Percentiles rank a stretch among this genome's conserved stretches.
These are phyloP conservation scores for Diacarnus erythraeanus DNA, from an alignment of 37 sponge, comb jelly and placozoan genomes.

Conservation along the genomic window DNA sequence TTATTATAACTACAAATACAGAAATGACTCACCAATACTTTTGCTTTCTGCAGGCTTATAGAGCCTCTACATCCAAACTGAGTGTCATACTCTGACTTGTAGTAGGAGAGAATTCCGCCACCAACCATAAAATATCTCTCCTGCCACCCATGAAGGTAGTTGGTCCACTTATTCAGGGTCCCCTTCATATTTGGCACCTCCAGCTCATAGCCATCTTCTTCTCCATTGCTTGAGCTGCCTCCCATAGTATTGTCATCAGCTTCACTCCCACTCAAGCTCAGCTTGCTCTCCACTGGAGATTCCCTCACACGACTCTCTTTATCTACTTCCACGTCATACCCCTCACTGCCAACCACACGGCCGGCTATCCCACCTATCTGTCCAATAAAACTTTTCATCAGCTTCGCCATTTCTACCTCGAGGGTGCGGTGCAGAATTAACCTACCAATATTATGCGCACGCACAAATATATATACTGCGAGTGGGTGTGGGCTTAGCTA, in stretches of 20 bases:
- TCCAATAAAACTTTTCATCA: slow-evolving; percentile 30
- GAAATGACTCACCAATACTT: slow-evolving; percentile 50
- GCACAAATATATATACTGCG: too few relatives aligned
- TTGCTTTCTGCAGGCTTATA: slow-evolving; percentile 69
- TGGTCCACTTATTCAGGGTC: slow-evolving; percentile 88
- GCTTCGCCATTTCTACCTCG: slow-evolving; percentile 38
- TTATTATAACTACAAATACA: background rate
- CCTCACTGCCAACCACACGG: slow-evolving; percentile 8
- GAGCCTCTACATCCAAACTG: slow-evolving; percentile 90
- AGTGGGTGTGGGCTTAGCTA: too few relatives aligned
- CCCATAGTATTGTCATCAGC: slow-evolving; percentile 5
- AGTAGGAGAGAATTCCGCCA: slow-evolving; percentile 83
- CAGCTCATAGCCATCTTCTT: slow-evolving; percentile 33
- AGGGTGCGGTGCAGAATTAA: too few relatives aligned
- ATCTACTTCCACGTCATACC: slow-evolving; percentile 16
- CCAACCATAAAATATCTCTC: slow-evolving; percentile 79
- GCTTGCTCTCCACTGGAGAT: slow-evolving; percentile 30
- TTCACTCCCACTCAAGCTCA: slow-evolving; percentile 13
- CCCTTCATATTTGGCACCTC: slow-evolving; percentile 52
- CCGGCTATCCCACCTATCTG: slow-evolving; percentile 42
- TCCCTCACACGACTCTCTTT: background rate
- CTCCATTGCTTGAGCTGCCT: slow-evolving; percentile 1
- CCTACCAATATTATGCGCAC: too few relatives aligned
- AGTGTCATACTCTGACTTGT: slow-evolving; percentile 84
- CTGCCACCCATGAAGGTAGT: slow-evolving; percentile 96